These are phyloP conservation scores for Sebastes iracundus DNA, from an alignment of 2,797 vertebrate genomes.

Conservation along the genomic window DNA sequence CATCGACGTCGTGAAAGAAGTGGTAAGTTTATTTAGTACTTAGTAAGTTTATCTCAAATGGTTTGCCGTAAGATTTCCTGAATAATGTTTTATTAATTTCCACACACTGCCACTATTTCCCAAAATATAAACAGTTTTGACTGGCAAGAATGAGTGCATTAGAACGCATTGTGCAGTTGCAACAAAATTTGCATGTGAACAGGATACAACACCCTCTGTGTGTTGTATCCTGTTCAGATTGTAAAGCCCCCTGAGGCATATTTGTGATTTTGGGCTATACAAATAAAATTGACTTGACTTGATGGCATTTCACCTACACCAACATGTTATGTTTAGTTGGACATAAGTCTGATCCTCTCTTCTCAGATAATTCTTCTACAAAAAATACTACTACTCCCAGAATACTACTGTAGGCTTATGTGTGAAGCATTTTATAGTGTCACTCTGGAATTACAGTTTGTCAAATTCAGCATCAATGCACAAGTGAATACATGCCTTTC, in stretches of 20 bases:
- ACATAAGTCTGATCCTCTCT: no score
- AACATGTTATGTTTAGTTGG: no score
- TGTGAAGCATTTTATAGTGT: background rate
- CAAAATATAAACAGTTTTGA: background rate
- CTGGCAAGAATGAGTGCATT: background rate
- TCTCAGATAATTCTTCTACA: no score
- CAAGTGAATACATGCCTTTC: background rate
- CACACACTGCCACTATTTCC: background rate
- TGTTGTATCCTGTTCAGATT: no score
- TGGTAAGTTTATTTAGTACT: conserved; percentile 83
- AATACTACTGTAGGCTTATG: background rate
- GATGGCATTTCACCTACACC: no score
- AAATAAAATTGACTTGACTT: no score
- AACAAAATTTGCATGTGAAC: background rate
- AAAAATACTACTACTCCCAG: no score
- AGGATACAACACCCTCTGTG: no score
- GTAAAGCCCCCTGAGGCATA: no score
- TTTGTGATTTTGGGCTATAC: no score
- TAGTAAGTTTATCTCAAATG: background rate
- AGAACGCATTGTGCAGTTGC: background rate
- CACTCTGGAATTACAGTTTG: background rate
- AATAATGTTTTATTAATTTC: background rate
- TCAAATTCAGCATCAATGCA: background rate
- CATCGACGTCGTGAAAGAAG: conserved; percentile 97
- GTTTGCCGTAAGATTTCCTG: rapidly evolving